phyloP scores from a whole-genome alignment of 2,113 vertebrate genomes.

The Chloropsis cyanopogon region DNA sequence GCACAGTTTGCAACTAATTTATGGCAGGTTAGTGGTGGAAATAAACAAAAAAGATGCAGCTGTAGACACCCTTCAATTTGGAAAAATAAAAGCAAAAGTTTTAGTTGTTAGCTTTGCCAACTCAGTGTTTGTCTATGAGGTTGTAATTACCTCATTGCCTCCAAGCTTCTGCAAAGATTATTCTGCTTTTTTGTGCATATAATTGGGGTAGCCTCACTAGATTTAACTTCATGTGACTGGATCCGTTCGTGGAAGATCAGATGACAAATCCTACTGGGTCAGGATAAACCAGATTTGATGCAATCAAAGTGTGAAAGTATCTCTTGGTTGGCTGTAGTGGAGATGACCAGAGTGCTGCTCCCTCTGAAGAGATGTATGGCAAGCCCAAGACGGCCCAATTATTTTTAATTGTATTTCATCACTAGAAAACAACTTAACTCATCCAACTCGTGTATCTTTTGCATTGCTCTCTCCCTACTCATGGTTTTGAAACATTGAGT shows the following conservation, averaged over 20 bases:
- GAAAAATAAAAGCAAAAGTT: neutral
- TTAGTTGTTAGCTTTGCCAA: neutral
- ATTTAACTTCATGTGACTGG: conserved; percentile 10
- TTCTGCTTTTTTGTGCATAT: neutral
- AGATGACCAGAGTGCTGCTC: conserved; percentile 10
- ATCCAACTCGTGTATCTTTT: conserved; percentile 31
- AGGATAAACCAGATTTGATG: conserved; percentile 34
- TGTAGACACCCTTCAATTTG: neutral
- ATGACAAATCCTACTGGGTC: conserved; percentile 32
- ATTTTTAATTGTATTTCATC: conserved; percentile 53
- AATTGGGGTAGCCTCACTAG: neutral
- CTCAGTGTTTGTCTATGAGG: neutral
- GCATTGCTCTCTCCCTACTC: neutral
- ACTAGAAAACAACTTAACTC: conserved; percentile 28
- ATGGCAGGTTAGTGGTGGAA: neutral
- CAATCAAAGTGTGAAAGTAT: neutral
- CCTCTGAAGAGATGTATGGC: conserved; percentile 44
- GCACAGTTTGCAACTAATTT: neutral
- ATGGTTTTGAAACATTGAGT: conserved; percentile 50
- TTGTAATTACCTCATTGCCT: neutral
- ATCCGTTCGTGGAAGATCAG: conserved; percentile 8
- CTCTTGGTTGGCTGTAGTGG: conserved; percentile 19
- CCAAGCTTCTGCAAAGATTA: neutral
- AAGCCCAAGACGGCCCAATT: conserved; percentile 21
- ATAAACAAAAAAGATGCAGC: neutral